Base-by-base conservation (phyloP, 2,888 invertebrate species). In the Erynnis tages region DNA sequence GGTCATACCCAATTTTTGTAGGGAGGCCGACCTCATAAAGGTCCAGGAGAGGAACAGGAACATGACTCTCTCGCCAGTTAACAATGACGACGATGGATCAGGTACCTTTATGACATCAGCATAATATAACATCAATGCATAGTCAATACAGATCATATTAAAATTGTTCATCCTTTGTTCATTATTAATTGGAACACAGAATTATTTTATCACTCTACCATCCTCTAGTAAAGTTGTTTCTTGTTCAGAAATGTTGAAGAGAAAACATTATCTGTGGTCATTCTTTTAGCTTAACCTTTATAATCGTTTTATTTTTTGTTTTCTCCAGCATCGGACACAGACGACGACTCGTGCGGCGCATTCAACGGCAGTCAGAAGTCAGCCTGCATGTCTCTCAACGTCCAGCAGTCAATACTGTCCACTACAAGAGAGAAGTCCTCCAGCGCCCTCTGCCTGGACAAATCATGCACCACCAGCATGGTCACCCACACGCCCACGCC, bases 1-100 rank as follows among this genome's bases (percentile, higher is more conserved):
- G 45, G 80, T 93, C 60, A 91, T 93, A 48, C 92, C 92, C 14
- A 90, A 92, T 73, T 93, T 93, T 76, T 92, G 92, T 57, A 85
- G 91, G 14, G 91, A 92, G 38, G 62, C 90, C 0, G 91, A 91
- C 54, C 80, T 89, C 47, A 72, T 91, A 2, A 90, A 88, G 47
- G 61, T 76, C 16, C 68, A 76, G 0, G 79, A 79, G 4, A 66
- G 87, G 29, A 90, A 87, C 37, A 82, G 91, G 19, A 82, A 91
- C 59, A 90, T 90, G 76, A 91, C 91, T 0, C 74, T 91, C 38
- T 91, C 92, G 7, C 91, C 91, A 0, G 83, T 91, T 8, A 90
- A 91, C 50, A 90, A 91, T 65, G 90, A 90, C 8, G 79, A 86
- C 58, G 81, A 90, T 62, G 80, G 69, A n/a, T 80, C 83, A 41